phyloP scores from a whole-genome alignment of 2,797 vertebrate genomes.

The Sylvia borin region DNA sequence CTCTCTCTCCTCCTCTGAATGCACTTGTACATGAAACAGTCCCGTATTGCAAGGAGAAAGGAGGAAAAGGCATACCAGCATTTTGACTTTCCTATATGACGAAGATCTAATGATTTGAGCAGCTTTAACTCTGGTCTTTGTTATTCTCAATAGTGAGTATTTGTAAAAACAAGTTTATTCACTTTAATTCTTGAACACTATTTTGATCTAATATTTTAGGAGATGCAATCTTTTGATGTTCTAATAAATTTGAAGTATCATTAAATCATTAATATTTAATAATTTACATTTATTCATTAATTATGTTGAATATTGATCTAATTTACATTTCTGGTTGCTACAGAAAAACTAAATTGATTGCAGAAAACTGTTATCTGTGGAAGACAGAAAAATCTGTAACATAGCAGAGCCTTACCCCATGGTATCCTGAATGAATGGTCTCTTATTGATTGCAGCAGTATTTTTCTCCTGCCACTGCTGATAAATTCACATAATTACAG shows the following conservation, averaged over 20 bases:
- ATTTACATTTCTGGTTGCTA: neutral
- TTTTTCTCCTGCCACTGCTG: neutral
- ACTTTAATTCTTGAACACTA: neutral
- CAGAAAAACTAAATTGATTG: neutral
- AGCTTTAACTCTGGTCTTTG: neutral
- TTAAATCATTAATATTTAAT: neutral
- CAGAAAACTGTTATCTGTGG: neutral
- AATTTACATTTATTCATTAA: neutral
- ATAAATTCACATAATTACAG: neutral
- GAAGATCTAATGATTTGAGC: neutral
- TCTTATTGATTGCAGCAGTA: neutral
- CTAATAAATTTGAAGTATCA: neutral
- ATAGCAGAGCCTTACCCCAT: neutral
- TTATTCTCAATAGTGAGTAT: neutral
- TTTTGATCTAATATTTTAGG: neutral
- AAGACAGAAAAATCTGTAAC: neutral
- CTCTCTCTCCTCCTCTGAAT: neutral
- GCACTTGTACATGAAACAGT: neutral
- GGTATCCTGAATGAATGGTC: neutral
- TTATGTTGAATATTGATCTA: neutral
- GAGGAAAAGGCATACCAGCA: neutral
- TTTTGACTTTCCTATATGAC: neutral
- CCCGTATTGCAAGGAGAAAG: neutral
- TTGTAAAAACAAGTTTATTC: neutral
- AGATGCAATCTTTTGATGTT: accelerated